Percentiles rank a stretch among this genome's conserved stretches.
Conservation (phyloP, 2,113 vertebrate genomes). For the Mormyrus iriodes region DNA sequence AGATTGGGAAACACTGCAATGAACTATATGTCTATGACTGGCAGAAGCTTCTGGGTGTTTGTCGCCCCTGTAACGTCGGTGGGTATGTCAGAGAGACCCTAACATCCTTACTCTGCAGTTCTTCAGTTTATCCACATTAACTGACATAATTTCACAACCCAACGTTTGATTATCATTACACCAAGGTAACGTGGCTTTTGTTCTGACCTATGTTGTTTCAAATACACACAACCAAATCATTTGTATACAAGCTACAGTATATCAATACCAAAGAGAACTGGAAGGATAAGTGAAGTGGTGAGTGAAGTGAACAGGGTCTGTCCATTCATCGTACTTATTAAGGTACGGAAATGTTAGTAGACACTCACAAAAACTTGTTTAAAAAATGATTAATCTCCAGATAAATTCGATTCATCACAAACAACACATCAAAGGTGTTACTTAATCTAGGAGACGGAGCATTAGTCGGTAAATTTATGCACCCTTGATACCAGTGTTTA, state of each 20-base stretch:
- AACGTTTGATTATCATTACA: background rate
- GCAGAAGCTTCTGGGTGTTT: background rate
- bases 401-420: background rate
- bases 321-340: background rate
- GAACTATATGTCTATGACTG: background rate
- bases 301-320: background rate
- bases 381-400: constrained; percentile 2
- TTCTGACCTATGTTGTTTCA: background rate
- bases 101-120: background rate
- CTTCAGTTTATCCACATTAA: background rate
- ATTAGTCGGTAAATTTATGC: background rate
- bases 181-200: background rate
- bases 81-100: background rate
- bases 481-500: constrained; percentile 4
- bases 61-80: background rate
- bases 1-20: background rate
- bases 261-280: background rate
- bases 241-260: background rate
- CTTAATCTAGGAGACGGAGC: background rate
- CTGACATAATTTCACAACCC: background rate
- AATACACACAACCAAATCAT: background rate
- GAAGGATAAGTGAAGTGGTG: background rate
- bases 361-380: background rate
- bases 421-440: background rate
- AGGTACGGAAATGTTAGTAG: background rate